Percentiles rank a stretch among this genome's conserved stretches.
Evolutionary conservation across 2,113 vertebrate species (phyloP).

Genomic region (Gavialis gangeticus): DNA sequence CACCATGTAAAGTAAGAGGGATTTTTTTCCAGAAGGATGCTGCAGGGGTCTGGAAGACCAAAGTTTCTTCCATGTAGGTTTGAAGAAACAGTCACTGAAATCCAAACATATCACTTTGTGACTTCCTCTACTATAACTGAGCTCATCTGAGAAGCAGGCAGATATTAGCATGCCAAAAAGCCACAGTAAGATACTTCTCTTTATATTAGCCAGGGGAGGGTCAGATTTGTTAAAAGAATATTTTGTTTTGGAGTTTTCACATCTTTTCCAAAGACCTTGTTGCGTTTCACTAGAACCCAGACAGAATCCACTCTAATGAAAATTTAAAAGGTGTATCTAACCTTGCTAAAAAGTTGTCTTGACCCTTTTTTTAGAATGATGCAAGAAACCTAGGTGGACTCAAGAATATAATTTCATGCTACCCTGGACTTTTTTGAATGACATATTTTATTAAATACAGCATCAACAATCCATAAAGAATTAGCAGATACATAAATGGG

Average conservation of each 20-base stretch:
- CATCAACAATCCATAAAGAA: neutral
- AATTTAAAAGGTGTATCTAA: neutral
- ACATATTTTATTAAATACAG: neutral
- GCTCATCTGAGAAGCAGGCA: neutral
- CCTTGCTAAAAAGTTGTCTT: neutral
- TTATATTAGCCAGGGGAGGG: neutral
- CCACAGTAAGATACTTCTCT: neutral
- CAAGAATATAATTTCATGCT: neutral
- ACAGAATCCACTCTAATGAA: neutral
- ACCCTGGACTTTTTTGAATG: neutral
- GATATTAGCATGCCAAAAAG: neutral
- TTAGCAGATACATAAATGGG: neutral
- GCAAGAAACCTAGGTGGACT: neutral
- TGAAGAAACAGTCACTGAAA: neutral
- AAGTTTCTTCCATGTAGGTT: neutral
- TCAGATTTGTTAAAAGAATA: neutral
- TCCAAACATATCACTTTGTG: rapidly evolving
- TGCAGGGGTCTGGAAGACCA: neutral
- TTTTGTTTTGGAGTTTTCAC: neutral
- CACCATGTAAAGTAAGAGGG: neutral
- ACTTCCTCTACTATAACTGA: neutral
- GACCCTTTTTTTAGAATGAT: neutral
- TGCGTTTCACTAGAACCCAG: neutral
- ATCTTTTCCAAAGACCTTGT: neutral
- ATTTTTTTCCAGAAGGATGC: neutral